phyloP scores from a whole-genome alignment of 2,797 vertebrate genomes.

The Hemibagrus guttatus region DNA sequence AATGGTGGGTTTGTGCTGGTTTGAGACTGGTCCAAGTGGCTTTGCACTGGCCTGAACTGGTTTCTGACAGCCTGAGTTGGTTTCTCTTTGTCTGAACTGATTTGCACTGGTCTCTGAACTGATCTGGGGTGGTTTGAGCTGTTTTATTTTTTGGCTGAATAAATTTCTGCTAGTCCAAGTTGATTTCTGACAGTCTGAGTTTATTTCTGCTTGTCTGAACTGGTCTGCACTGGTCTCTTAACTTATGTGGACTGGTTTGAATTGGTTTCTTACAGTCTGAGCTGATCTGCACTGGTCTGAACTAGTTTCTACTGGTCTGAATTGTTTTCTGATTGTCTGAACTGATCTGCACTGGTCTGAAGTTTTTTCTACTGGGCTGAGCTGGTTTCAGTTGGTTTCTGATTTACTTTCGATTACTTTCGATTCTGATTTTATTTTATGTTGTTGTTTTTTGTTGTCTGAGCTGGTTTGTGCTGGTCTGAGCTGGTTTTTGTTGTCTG shows the following conservation, averaged over 20 bases:
- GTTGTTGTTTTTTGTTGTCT: neutral
- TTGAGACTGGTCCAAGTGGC: too few species aligned
- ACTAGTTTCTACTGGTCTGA: neutral
- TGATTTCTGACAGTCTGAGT: neutral
- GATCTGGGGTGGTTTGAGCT: neutral
- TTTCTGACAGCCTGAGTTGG: neutral
- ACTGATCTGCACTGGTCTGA: too few species aligned
- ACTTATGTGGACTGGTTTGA: accelerated
- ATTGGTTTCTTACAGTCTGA: neutral
- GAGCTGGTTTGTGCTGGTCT: neutral
- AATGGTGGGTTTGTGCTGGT: too few species aligned
- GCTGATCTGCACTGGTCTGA: neutral
- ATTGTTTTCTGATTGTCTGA: too few species aligned
- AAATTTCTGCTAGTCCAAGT: too few species aligned
- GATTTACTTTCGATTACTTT: too few species aligned
- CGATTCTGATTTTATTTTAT: too few species aligned
- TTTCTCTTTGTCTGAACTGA: neutral
- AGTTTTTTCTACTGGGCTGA: too few species aligned
- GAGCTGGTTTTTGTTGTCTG: neutral
- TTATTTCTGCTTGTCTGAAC: too few species aligned
- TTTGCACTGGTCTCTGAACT: neutral
- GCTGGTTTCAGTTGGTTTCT: too few species aligned
- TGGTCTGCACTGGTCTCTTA: neutral
- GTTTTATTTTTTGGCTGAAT: too few species aligned
- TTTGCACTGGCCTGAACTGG: neutral